Evolutionary conservation across 2,888 invertebrate species (phyloP), one percentile per base, ranked within the genome.

Genomic region (Phania funesta): DNA sequence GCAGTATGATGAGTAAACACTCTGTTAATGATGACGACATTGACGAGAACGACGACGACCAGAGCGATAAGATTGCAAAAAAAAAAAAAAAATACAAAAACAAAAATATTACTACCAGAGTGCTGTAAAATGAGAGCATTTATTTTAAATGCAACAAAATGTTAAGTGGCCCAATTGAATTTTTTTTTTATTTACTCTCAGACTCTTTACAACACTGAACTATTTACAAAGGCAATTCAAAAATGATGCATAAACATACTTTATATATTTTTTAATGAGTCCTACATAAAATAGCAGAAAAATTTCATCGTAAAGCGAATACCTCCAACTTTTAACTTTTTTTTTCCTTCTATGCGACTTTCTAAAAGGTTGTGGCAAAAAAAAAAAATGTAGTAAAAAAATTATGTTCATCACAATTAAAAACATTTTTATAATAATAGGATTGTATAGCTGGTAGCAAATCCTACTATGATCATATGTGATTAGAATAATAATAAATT

Each of bases 151-250:
- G 70, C 62, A 83, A 80, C 68, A 77, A 77, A 83, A 83, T 71
- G 77, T 77, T 78, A 83, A 83, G 81, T 83, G 75, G 81, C 81
- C 75, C 83, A 83, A 81, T 83, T 83, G 81, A 83, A 83, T 64
- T n/a, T 32, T 50, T 41, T 11, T 44, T 22, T 29, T 26, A 20
- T 62, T 20, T 46, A 35, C 41, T 65, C 48, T 22, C 22, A 41
- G 11, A 41, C 38, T 32, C 50, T 1, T 22, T 41, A 58, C 26
- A 26, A 13, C n/a, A 29, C 2, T 67, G 46, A 38, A 58, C 38
- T 75, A 58, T 75, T 75, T 75, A 75, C 67, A 67, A 75, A 68
- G 67, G 52, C 50, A 60, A 76, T 68, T 52, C 29, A 50, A 16
- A 50, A 41, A n/a, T n/a, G n/a, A n/a, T n/a, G n/a, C n/a, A n/a